phyloP scores from a whole-genome alignment of 1,140 invertebrate genomes.

The Eriosoma lanigerum region DNA sequence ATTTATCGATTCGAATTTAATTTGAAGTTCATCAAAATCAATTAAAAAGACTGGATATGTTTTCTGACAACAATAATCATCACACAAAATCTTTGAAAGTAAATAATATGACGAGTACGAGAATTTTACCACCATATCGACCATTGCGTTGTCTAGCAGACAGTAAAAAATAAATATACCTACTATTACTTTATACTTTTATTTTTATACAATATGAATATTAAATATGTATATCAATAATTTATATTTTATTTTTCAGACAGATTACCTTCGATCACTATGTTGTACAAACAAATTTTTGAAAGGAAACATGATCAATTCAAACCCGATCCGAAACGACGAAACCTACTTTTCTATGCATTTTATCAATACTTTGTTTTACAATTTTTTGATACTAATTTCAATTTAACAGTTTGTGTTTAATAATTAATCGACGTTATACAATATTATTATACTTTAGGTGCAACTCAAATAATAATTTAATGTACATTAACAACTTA shows the following conservation, averaged over 20 bases:
- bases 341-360: not conserved
- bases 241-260: not conserved
- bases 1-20: not conserved
- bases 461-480: not conserved
- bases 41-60: not conserved
- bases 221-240: not conserved
- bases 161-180: not conserved
- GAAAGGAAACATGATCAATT: not conserved
- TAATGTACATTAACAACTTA: too few relatives aligned
- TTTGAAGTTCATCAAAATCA: not conserved
- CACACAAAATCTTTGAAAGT: too few relatives aligned
- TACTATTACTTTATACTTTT: not conserved
- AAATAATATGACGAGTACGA: not conserved
- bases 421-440: not conserved
- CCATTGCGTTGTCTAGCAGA: not conserved
- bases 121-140: not conserved
- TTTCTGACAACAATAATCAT: not conserved
- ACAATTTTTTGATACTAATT: slow-evolving; percentile 1
- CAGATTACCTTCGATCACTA: not conserved
- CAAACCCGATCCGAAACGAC: not conserved
- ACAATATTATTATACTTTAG: too few relatives aligned
- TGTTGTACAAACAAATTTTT: not conserved
- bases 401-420: not conserved
- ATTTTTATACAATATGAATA: not conserved
- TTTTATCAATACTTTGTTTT: slow-evolving; percentile 25